Evolutionary conservation across 2,797 vertebrate species (phyloP).

Genomic region (Pyrocephalus nanus): DNA sequence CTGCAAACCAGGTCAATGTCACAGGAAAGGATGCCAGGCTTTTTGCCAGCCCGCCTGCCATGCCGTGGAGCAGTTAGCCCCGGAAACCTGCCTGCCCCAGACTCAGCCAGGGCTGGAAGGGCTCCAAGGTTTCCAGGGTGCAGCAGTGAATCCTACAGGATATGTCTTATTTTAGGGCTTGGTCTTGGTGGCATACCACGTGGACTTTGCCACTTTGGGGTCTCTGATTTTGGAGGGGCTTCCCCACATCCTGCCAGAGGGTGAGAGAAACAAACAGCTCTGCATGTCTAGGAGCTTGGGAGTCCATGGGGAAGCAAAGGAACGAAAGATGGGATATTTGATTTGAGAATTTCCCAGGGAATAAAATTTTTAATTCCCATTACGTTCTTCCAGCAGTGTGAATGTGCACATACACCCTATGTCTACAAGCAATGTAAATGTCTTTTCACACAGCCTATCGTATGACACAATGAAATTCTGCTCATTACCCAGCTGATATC

Average conservation of each 20-base stretch:
- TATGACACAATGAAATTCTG: background rate
- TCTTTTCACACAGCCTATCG: background rate
- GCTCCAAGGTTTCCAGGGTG: background rate
- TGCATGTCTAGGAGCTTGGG: background rate
- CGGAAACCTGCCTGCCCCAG: background rate
- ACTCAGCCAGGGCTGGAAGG: background rate
- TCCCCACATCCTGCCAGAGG: background rate
- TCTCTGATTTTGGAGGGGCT: background rate
- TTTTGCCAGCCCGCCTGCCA: background rate
- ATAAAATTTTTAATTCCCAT: background rate
- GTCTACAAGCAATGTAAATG: background rate
- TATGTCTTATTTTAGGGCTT: background rate
- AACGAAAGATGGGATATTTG: background rate
- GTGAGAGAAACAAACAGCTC: background rate
- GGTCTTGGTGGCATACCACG: background rate
- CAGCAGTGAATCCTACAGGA: background rate
- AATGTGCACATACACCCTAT: background rate
- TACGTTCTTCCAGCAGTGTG: background rate
- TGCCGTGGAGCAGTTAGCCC: background rate
- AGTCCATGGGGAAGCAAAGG: background rate
- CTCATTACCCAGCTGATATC: background rate
- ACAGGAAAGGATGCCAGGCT: background rate
- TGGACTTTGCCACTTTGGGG: background rate
- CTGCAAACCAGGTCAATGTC: conserved; percentile 59
- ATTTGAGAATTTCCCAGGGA: background rate